A percentile compares a stretch with the other conserved stretches of the same genome.
These are phyloP conservation scores for Volucella bombylans DNA, from an alignment of 2,888 invertebrate species.

Conservation along the genomic window DNA sequence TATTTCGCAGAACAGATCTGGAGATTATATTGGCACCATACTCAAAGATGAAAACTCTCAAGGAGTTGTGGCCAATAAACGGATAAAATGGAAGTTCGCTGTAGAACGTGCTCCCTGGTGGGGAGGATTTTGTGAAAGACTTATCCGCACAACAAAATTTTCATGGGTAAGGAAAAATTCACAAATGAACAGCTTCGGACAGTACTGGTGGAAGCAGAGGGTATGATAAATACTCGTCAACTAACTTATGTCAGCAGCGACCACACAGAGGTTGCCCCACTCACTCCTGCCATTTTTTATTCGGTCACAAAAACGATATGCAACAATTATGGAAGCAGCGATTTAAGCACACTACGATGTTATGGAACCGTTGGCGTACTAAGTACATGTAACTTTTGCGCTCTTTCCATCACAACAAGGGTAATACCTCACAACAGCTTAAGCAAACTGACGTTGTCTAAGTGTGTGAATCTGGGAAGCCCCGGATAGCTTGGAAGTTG, in stretches of 20 bases:
- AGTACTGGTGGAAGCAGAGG: conserved; percentile 40
- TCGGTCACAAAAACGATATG: neutral
- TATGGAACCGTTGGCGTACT: conserved; percentile 13
- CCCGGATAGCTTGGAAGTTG: conserved; percentile 44
- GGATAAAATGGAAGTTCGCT: conserved; percentile 52
- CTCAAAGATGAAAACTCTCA: conserved; percentile 19
- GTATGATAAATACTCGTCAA: conserved; percentile 35
- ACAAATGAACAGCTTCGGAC: conserved; percentile 26
- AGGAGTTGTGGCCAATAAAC: conserved; percentile 28
- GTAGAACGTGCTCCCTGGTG: conserved; percentile 55
- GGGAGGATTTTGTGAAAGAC: conserved; percentile 55
- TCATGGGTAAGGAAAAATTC: conserved; percentile 43
- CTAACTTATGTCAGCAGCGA: conserved; percentile 44
- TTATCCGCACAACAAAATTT: conserved; percentile 46
- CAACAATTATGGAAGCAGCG: neutral
- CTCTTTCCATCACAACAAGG: conserved; percentile 19
- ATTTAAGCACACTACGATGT: neutral
- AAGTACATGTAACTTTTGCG: conserved; percentile 20
- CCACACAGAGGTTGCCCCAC: conserved; percentile 29
- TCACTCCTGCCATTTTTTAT: conserved; percentile 21
- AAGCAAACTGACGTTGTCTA: conserved; percentile 16
- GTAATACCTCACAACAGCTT: neutral
- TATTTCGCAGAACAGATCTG: conserved; percentile 39
- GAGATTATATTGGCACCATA: conserved; percentile 19
- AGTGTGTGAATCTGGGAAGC: conserved; percentile 26